Evolutionary conservation across 92 coral and sea anemone genomes (phyloP), one percentile per base, ranked within the genome.

Genomic region (Anthopleura xanthogrammica): DNA sequence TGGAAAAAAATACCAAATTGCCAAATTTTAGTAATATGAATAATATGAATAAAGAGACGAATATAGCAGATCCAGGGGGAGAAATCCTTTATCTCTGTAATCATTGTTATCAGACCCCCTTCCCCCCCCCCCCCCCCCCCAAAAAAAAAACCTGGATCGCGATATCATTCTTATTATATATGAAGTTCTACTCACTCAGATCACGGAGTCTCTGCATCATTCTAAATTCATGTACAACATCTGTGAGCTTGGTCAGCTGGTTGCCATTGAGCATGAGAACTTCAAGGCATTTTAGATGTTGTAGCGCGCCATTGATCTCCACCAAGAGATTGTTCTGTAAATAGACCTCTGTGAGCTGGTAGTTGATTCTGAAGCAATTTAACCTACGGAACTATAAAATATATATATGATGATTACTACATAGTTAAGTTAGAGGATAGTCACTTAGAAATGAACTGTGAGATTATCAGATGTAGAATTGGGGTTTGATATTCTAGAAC

Each of bases 261-360:
- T 95, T 95, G 79, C 98, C 98, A 80, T 94, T 95, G 72, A 95
- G 75, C 93, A 95, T 86, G 52, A 95, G 83, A 52, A 95, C 96
- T 84, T 95, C 92, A 77, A 95, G 87, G 76, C 95, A 90, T 12
- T 91, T 87, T 74, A 95, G 86, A 80, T 95, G 98, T 42, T 86
- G 90, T 72, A 95, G 83, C 40, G 91, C 68, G 23, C 98, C 98
- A 87, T 91, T 92, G 50, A 95, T 87, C 56, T 90, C 98, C 41
- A 91, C 88, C 75, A 95, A 66, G 88, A 94, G 66, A 86, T 95
- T 95, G 64, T 90, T 89, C 85, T 95, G 98, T 23, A 95, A 90
- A 78, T 94, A 95, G 68, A 95, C 87, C 76, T 94, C 98, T 57
- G 92, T 92, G 57, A 95, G 81, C 71, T 84, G 94, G 78, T 76